phyloP scores from a whole-genome alignment of 2,888 invertebrate species.

The Lochmaea crataegi region DNA sequence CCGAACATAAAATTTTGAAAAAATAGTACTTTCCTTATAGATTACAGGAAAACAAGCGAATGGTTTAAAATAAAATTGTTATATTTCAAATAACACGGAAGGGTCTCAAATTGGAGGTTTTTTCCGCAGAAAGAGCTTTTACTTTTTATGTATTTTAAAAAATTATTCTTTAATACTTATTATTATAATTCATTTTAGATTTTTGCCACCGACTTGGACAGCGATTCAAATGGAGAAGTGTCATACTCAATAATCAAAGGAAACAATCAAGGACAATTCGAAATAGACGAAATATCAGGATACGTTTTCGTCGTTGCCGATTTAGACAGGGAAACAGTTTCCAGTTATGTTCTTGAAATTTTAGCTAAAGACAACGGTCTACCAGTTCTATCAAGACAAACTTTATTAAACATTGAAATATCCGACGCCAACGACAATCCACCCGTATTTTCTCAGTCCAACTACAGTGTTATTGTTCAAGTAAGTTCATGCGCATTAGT shows the following conservation, averaged over 20 bases:
- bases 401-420: slow-evolving; percentile 82
- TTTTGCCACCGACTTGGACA: slow-evolving; percentile 86
- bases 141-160: too few species aligned
- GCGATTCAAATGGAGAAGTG: slow-evolving; percentile 82
- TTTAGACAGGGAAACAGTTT: slow-evolving; percentile 86
- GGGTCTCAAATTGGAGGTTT: too few species aligned
- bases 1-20: too few species aligned
- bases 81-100: too few species aligned
- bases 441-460: slow-evolving; percentile 81
- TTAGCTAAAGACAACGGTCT: slow-evolving; percentile 85
- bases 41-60: too few species aligned
- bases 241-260: slow-evolving; percentile 82
- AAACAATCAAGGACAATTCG: slow-evolving; percentile 81
- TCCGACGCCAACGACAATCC: slow-evolving; percentile 94
- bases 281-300: slow-evolving; percentile 81
- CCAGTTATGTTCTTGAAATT: slow-evolving; percentile 82
- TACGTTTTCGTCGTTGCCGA: slow-evolving; percentile 78
- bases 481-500: slow-evolving; percentile 54
- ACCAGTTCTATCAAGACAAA: slow-evolving; percentile 79
- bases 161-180: too few species aligned
- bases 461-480: slow-evolving; percentile 83
- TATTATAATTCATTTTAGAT: slow-evolving; percentile 64
- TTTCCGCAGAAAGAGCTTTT: too few species aligned
- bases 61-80: too few species aligned
- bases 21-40: too few species aligned